Evolutionary conservation across 1,140 invertebrate genomes (phyloP).

Genomic region (Trichogramma pretiosum): DNA sequence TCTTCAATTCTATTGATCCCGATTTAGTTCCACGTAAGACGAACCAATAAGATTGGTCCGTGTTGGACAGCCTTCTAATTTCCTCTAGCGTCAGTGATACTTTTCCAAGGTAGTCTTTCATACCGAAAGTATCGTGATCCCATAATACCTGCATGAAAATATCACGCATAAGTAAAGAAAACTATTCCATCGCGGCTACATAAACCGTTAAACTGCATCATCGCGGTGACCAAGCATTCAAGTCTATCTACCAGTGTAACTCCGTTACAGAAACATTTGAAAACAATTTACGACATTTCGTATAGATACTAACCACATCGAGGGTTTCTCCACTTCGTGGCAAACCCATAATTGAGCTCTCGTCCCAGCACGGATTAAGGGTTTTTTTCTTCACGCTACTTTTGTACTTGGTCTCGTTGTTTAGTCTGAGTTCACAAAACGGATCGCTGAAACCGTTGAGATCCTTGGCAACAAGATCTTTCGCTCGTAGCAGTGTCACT

Average conservation of each 20-base stretch:
- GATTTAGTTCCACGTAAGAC: slow-evolving; percentile 36
- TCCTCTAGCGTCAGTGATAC: slow-evolving; percentile 44
- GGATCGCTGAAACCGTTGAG: slow-evolving; percentile 50
- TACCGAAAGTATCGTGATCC: slow-evolving; percentile 50
- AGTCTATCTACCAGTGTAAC: neutral
- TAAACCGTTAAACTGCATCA: neutral
- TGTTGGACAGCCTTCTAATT: slow-evolving; percentile 40
- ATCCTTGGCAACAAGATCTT: slow-evolving; percentile 41
- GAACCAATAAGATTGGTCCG: slow-evolving; percentile 39
- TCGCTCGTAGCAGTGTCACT: slow-evolving; percentile 37
- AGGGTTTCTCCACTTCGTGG: slow-evolving; percentile 40
- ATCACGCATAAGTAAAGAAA: neutral
- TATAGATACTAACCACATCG: slow-evolving; percentile 40
- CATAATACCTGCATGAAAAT: slow-evolving; percentile 39
- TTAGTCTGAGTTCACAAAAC: slow-evolving; percentile 47
- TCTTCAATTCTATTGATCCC: slow-evolving; percentile 40
- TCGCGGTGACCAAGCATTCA: neutral
- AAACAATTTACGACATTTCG: neutral
- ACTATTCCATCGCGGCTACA: neutral
- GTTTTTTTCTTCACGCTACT: slow-evolving; percentile 52
- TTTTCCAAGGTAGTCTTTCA: slow-evolving; percentile 50
- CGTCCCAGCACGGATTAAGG: slow-evolving; percentile 51
- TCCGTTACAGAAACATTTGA: neutral
- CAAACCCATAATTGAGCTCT: slow-evolving; percentile 47
- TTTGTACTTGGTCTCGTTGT: slow-evolving; percentile 47